These are phyloP conservation scores for Mimumesa dahlbomi DNA, from an alignment of 2,888 invertebrate genomes.

Conservation along the genomic window DNA sequence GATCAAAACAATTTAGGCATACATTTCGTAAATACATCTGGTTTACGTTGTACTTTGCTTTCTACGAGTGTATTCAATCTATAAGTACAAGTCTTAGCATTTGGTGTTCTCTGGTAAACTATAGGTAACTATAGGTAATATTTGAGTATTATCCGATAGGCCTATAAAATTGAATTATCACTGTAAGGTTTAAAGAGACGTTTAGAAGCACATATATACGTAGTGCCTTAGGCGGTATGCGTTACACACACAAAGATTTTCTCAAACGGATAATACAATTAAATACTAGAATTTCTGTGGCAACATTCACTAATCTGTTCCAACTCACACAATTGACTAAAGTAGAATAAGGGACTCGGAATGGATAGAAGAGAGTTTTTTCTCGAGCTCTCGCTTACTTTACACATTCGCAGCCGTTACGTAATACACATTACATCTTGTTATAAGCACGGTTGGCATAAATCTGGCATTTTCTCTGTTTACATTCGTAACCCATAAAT, in stretches of 20 bases:
- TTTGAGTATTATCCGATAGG: constrained; percentile 45
- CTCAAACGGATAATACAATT: neutral
- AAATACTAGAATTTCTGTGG: neutral
- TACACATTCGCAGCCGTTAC: too few relatives aligned
- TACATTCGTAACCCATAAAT: too few relatives aligned
- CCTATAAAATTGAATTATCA: constrained; percentile 19
- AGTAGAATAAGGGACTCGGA: constrained; percentile 38
- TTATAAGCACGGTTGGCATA: too few relatives aligned
- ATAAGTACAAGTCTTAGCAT: constrained; percentile 64
- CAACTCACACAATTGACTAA: constrained; percentile 51
- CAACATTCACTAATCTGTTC: neutral
- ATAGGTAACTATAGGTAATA: constrained; percentile 26
- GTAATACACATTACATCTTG: too few relatives aligned
- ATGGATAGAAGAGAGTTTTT: neutral
- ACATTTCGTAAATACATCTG: constrained; percentile 14
- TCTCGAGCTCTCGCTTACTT: too few relatives aligned
- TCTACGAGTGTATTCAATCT: constrained; percentile 42
- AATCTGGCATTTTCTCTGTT: too few relatives aligned
- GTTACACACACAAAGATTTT: neutral
- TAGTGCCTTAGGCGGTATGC: neutral
- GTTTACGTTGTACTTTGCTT: constrained; percentile 19
- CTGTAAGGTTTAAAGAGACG: constrained; percentile 13
- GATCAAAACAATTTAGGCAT: constrained; percentile 15
- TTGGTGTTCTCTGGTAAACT: constrained; percentile 67
- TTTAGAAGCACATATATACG: constrained; percentile 10